A percentile compares a stretch with the other conserved stretches of the same genome.
Conservation (phyloP, 2,797 vertebrate species). For the Myoxocephalus aenaeus region DNA sequence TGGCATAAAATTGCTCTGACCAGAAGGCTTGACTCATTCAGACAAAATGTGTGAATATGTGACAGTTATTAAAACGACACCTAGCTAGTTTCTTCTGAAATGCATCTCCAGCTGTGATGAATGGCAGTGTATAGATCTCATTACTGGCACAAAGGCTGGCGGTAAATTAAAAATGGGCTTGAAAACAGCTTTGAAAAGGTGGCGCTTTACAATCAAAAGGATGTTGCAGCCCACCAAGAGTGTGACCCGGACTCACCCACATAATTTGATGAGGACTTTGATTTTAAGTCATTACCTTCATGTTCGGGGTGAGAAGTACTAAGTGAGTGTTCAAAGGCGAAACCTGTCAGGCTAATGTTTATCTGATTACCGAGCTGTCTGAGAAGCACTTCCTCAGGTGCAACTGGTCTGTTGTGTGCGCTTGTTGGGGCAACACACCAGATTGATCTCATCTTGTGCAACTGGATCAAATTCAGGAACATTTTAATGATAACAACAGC, state of each 20-base stretch:
- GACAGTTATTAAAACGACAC: slow-evolving; percentile 41
- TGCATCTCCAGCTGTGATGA: slow-evolving; percentile 34
- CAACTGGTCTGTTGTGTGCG: slow-evolving; percentile 23
- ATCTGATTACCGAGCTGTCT: slow-evolving; percentile 67
- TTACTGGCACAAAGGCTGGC: slow-evolving; percentile 50
- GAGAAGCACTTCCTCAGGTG: slow-evolving; percentile 60
- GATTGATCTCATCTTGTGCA: slow-evolving; percentile 16
- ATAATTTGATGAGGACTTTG: slow-evolving; percentile 76
- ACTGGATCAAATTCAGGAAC: slow-evolving; percentile 1
- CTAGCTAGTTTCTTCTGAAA: slow-evolving; percentile 28
- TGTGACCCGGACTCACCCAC: slow-evolving; percentile 64
- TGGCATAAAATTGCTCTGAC: slow-evolving; percentile 63
- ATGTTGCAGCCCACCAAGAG: slow-evolving; percentile 65
- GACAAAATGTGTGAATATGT: slow-evolving; percentile 39
- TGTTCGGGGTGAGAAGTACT: slow-evolving; percentile 77
- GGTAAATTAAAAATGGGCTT: slow-evolving; percentile 61
- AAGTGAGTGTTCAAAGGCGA: slow-evolving; percentile 79
- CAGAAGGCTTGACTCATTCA: slow-evolving; percentile 51
- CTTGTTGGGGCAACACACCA: slow-evolving; percentile 18
- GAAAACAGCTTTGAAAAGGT: slow-evolving; percentile 72
- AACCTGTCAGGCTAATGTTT: slow-evolving; percentile 74
- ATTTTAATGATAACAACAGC: background rate
- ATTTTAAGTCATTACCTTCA: slow-evolving; percentile 72
- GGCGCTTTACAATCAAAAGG: slow-evolving; percentile 69
- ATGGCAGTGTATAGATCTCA: slow-evolving; percentile 44